phyloP scores from a whole-genome alignment of 37 sponge, comb jelly and placozoan species.

The Theonella swinhoei region DNA sequence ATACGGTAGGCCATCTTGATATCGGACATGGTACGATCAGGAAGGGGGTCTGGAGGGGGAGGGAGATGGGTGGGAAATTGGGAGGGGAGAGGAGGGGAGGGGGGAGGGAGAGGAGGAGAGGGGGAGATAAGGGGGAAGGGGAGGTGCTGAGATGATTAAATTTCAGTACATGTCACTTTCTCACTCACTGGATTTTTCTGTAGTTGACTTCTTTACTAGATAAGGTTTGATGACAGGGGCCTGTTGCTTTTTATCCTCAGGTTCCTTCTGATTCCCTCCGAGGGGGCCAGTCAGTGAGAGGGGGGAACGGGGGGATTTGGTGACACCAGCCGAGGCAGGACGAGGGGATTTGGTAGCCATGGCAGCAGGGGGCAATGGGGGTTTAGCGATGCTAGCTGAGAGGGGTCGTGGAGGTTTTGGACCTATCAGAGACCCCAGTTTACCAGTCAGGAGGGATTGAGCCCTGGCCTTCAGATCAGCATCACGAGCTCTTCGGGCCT shows the following conservation, averaged over 20 bases:
- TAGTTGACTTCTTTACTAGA: not conserved
- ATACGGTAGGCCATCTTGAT: not conserved
- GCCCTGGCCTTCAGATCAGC: not conserved
- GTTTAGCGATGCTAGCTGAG: not conserved
- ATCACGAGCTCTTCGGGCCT: not conserved
- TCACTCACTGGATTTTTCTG: no score
- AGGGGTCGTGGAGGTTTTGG: not conserved
- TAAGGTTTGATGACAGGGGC: not conserved
- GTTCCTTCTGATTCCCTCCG: not conserved
- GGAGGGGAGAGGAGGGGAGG: no score
- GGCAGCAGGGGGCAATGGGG: not conserved
- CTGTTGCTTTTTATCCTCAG: not conserved
- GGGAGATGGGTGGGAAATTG: no score
- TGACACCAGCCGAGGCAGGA: not conserved
- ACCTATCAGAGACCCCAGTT: not conserved
- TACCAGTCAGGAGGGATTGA: not conserved
- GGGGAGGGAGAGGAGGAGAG: no score
- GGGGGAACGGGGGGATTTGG: not conserved
- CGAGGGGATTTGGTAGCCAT: not conserved
- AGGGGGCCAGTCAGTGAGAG: not conserved
- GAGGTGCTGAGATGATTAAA: no score
- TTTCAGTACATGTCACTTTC: no score
- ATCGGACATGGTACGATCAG: not conserved
- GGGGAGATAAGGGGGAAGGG: no score
- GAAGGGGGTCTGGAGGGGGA: not conserved